A percentile compares a stretch with the other conserved stretches of the same genome.
These are phyloP conservation scores for Euura lappo DNA, from an alignment of 1,140 invertebrate species.

Conservation along the genomic window DNA sequence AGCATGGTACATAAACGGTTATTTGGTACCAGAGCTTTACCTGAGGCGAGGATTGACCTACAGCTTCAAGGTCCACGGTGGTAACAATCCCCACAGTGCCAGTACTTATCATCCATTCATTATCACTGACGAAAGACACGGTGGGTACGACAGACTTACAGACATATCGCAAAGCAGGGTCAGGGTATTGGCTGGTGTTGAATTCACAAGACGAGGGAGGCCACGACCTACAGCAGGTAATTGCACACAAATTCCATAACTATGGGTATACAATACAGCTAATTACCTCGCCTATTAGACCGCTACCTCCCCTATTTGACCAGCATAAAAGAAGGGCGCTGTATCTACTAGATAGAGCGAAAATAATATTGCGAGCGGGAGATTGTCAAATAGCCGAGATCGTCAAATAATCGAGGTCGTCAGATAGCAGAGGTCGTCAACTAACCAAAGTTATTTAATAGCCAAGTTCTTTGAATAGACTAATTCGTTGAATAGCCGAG, in stretches of 20 bases:
- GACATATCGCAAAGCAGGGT: slow-evolving; percentile 76
- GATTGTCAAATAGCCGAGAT: no score
- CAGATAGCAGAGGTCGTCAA: no score
- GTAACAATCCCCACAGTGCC: slow-evolving; percentile 88
- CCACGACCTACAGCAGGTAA: slow-evolving; percentile 76
- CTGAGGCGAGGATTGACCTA: slow-evolving; percentile 86
- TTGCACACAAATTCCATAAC: slow-evolving; percentile 12
- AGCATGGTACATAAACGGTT: slow-evolving; percentile 88
- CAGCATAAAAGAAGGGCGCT: slow-evolving; percentile 7
- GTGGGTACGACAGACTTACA: slow-evolving; percentile 78
- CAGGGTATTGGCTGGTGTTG: slow-evolving; percentile 84
- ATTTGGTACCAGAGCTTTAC: slow-evolving; percentile 85
- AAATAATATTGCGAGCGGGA: no score
- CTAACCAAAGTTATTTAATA: slow-evolving; percentile 5
- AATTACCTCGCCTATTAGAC: no score
- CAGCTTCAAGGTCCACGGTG: slow-evolving; percentile 81
- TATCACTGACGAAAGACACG: slow-evolving; percentile 85
- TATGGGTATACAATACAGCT: neutral
- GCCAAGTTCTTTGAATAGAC: no score
- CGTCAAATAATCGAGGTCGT: no score
- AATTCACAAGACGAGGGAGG: slow-evolving; percentile 79
- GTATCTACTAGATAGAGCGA: neutral
- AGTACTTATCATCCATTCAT: slow-evolving; percentile 92
- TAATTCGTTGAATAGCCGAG: no score
- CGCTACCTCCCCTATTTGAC: neutral